Base-by-base conservation (phyloP, 53 echinoderm and acorn worm genomes). In the Echinarachnius parma region DNA sequence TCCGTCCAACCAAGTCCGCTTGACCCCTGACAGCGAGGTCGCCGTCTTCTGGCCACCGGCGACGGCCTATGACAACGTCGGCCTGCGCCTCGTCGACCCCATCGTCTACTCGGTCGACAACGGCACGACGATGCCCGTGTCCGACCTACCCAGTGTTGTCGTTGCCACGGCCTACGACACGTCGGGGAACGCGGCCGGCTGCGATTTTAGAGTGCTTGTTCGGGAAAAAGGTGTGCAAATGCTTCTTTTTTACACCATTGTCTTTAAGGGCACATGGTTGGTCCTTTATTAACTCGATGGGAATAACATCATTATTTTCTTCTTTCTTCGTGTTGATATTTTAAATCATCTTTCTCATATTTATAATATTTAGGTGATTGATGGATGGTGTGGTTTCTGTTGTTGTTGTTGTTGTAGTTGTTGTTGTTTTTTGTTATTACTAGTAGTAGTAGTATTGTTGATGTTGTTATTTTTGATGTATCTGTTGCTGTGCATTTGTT, bases 21-120 rank as follows among this genome's bases (percentile, higher is more conserved):
- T 64, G 53, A 78, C 64, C 21, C 24, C 48, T 1, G 10, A 25
- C 5, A 14, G 33, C 2, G 53, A 37, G 4, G 58, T 21, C 27
- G 49, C 16, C 1, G 63, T 78, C 20, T 62, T 26, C 62, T 78
- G 78, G 78, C 64, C 36, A 4, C 50, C 63, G 4, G 78, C 53
- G 9, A 64, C 34, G 11, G 63, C 78, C n/a, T 8, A 18, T 5
- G 78, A 78, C 54, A 78, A 78, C 63, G 78, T 78, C 21, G 78
- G 33, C 16, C 78, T 78, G 26, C 53, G 63, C 2, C 5, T 34
- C 19, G 15, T 7, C 24, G 33, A 64, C 52, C 78, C 78, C 29
- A 34, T 78, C 52, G 21, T 29, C 20, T 78, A 78, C 64, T 57
- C 42, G 1, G 48, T 28, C 29, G 20, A 13, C 52, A 78, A 64